Conservation (phyloP, 2,888 invertebrate species). For the Scaptomyza caliginosa region DNA sequence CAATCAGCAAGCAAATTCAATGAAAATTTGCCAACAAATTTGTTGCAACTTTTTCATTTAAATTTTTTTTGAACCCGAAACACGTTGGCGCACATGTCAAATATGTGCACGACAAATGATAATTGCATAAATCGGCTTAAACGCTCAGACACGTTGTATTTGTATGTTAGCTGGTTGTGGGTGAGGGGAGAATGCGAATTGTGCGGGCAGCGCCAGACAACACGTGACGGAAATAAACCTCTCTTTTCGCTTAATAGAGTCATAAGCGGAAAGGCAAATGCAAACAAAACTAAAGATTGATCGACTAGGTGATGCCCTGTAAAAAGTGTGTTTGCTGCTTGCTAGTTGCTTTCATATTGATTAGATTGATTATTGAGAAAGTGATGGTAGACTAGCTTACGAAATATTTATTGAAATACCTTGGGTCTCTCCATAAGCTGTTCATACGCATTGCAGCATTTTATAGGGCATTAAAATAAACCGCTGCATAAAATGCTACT, state of each 20-base stretch:
- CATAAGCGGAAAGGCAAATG: conserved; percentile 66
- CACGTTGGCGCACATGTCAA: conserved; percentile 56
- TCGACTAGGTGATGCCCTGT: conserved; percentile 11
- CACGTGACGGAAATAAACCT: conserved; percentile 60
- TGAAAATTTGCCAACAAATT: conserved; percentile 22
- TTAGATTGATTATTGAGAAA: too few species aligned
- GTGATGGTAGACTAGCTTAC: too few species aligned
- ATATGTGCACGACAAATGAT: conserved; percentile 71
- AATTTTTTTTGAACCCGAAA: conserved; percentile 41
- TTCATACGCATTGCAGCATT: too few species aligned
- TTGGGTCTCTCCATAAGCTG: too few species aligned
- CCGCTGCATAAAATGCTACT: conserved; percentile 58
- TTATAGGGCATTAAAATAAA: conserved; percentile 28
- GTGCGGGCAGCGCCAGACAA: conserved; percentile 32
- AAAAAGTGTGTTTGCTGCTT: background rate
- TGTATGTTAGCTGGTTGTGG: background rate
- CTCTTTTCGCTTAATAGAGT: conserved; percentile 45
- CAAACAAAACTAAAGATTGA: background rate
- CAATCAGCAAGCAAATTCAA: conserved; percentile 22
- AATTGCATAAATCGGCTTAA: conserved; percentile 82
- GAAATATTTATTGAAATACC: too few species aligned
- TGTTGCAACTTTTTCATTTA: conserved; percentile 20
- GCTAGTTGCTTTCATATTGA: too few species aligned
- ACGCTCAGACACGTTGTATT: conserved; percentile 38
- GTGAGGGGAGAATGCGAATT: conserved; percentile 24